Evolutionary conservation across 30 jellyfish, hydroid and myxozoan genomes (phyloP).

Genomic region (Hydractinia symbiolongicarpus): DNA sequence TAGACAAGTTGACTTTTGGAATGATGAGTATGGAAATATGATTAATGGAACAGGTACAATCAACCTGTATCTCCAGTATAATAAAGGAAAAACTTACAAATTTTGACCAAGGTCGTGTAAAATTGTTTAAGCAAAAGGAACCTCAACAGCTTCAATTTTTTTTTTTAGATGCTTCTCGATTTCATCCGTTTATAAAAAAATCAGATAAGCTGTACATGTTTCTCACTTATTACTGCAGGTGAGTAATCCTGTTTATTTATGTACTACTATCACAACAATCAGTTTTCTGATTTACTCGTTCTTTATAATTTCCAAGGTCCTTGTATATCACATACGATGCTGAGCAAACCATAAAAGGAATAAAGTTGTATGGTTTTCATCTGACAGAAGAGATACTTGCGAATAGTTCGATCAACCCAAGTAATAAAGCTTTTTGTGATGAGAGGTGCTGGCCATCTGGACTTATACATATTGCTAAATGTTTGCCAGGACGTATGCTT

Average conservation of each 20-base stretch:
- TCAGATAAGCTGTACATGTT: constrained; percentile 63
- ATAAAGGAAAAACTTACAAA: background rate
- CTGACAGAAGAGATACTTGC: background rate
- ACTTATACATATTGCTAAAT: constrained; percentile 7
- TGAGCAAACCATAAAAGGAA: background rate
- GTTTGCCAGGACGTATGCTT: constrained; percentile 41
- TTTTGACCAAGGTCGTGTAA: background rate
- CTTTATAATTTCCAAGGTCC: constrained; percentile 5
- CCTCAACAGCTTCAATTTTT: background rate
- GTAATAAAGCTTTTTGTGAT: constrained; percentile 18
- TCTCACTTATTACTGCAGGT: constrained; percentile 81
- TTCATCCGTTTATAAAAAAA: constrained; percentile 55
- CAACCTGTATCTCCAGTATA: background rate
- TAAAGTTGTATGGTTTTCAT: constrained; percentile 1
- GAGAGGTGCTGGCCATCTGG: constrained; percentile 25
- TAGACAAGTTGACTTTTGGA: constrained; percentile 38
- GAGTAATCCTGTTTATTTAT: background rate
- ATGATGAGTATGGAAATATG: constrained; percentile 65
- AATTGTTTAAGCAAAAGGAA: background rate
- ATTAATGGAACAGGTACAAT: constrained; percentile 76
- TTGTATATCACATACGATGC: background rate
- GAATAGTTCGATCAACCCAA: constrained; percentile 7
- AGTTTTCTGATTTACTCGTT: background rate
- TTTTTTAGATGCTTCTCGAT: constrained; percentile 73
- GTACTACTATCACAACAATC: background rate